Evolutionary conservation across 2,888 invertebrate genomes (phyloP).

Genomic region (Coremacera marginata): DNA sequence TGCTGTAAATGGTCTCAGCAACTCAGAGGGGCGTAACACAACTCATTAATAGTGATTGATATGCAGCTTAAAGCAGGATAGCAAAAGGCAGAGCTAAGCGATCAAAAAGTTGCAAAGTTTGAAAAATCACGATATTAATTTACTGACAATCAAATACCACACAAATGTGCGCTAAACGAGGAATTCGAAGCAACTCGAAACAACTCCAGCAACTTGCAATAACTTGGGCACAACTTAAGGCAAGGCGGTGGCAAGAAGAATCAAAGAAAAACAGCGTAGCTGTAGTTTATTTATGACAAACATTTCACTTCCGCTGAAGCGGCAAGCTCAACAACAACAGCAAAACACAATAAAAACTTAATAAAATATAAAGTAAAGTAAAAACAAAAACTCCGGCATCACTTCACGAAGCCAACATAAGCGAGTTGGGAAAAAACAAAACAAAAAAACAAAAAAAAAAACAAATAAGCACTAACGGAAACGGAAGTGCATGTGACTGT

Average conservation of each 20-base stretch:
- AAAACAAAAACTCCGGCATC: not conserved
- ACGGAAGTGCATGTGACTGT: conserved; percentile 26
- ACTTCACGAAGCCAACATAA: too few species aligned
- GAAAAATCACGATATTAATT: not conserved
- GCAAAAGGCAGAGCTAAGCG: not conserved
- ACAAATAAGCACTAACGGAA: conserved; percentile 12
- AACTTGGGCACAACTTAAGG: too few species aligned
- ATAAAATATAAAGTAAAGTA: not conserved
- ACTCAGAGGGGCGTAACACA: not conserved
- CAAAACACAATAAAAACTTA: not conserved
- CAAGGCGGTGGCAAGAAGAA: too few species aligned
- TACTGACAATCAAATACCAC: conserved; percentile 5
- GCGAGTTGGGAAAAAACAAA: not conserved
- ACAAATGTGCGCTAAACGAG: not conserved
- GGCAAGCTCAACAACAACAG: conserved; percentile 9
- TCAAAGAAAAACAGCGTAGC: not conserved
- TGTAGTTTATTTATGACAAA: conserved; percentile 44
- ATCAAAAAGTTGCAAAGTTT: not conserved
- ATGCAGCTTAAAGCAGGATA: conserved; percentile 40
- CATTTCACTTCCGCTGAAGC: conserved; percentile 40
- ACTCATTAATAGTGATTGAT: conserved; percentile 64
- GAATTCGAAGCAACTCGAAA: not conserved
- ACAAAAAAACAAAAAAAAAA: too few species aligned
- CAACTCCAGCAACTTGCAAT: too few species aligned
- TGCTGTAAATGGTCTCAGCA: not conserved